Conservation (phyloP, 35 echinoderm and acorn worm genomes). For the Heliocidaris tuberculata region DNA sequence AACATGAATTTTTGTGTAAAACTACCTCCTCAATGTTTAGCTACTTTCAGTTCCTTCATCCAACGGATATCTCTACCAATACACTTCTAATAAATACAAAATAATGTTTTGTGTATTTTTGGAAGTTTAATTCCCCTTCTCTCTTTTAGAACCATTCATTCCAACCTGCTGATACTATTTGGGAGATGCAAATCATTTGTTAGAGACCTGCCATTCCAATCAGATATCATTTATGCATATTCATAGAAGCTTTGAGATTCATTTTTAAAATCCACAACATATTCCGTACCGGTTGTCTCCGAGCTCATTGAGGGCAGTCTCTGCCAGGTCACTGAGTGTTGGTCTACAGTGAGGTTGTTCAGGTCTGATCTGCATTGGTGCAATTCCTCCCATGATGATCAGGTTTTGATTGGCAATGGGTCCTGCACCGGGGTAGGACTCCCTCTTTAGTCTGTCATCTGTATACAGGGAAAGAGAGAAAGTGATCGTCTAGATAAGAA, state of each 20-base stretch:
- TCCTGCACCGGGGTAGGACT: conserved; percentile 45
- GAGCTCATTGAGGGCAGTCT: conserved; percentile 78
- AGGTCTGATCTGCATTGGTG: conserved; percentile 74
- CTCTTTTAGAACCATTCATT: too few relatives aligned
- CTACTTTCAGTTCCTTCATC: too few relatives aligned
- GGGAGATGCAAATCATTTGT: too few relatives aligned
- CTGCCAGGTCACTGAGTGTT: conserved; percentile 82
- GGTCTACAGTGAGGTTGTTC: conserved; percentile 77
- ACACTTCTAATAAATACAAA: neutral
- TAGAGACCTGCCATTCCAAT: too few relatives aligned
- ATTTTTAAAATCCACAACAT: neutral
- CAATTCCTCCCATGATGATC: conserved; percentile 57
- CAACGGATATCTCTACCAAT: neutral
- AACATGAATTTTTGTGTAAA: too few relatives aligned
- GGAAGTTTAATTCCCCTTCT: neutral
- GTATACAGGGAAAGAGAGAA: conserved; percentile 6
- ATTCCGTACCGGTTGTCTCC: neutral
- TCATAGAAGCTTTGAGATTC: neutral
- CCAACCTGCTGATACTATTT: too few relatives aligned
- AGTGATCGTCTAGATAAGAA: neutral
- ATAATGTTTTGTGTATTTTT: neutral
- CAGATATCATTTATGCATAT: too few relatives aligned
- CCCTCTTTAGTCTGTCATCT: conserved; percentile 76
- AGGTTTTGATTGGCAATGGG: conserved; percentile 29
- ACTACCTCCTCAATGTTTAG: too few relatives aligned